Conservation (phyloP, 35 echinoderm and acorn worm genomes). For the Lytechinus variegatus region DNA sequence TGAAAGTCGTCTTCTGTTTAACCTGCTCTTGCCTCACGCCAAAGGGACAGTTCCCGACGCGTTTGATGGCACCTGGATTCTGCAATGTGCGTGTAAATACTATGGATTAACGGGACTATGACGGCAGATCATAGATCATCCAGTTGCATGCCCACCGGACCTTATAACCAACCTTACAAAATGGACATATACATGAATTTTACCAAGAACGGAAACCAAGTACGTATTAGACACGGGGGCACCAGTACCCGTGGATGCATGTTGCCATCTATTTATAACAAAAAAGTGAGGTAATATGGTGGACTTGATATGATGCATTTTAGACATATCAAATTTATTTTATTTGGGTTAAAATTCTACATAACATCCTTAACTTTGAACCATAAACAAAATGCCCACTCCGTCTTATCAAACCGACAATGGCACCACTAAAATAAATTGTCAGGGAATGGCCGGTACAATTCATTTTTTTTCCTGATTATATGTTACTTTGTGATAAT, state of each 20-base stretch:
- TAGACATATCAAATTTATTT: background rate
- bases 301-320: background rate
- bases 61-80: background rate
- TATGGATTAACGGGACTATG: background rate
- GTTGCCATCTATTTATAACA: background rate
- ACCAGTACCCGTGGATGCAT: background rate
- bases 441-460: too few species aligned
- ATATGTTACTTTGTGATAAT: too few species aligned
- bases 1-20: background rate
- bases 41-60: background rate
- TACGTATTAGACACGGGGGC: background rate
- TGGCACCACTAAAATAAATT: too few species aligned
- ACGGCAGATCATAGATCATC: slow-evolving; percentile 22
- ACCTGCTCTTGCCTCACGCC: background rate
- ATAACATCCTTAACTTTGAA: background rate
- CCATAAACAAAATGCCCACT: background rate
- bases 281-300: background rate
- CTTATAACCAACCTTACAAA: slow-evolving; percentile 25
- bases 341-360: background rate
- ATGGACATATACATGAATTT: slow-evolving; percentile 41
- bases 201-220: slow-evolving; percentile 27
- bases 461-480: too few species aligned
- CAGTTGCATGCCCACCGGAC: slow-evolving; percentile 5
- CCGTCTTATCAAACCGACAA: too few species aligned
- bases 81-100: background rate